Evolutionary conservation across 64 coral and sea anemone species (phyloP).

Genomic region (Trachythela sp.): DNA sequence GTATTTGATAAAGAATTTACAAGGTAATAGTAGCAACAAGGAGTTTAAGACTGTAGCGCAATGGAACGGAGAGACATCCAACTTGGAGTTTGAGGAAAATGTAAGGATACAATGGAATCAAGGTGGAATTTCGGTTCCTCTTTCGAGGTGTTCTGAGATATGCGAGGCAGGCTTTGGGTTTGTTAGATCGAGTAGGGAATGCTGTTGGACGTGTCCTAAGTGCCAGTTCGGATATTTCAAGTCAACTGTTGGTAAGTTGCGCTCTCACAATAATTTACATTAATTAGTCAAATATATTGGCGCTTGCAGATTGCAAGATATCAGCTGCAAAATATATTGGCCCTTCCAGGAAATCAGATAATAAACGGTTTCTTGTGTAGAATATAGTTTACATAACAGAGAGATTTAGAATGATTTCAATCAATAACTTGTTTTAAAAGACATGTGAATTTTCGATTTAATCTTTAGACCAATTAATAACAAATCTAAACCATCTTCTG

Average conservation of each 20-base stretch:
- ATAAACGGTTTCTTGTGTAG: too few species aligned
- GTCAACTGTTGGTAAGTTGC: not conserved
- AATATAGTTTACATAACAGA: too few species aligned
- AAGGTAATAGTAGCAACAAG: not conserved
- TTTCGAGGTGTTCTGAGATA: conserved; percentile 60
- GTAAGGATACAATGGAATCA: conserved; percentile 59
- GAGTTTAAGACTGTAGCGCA: conserved; percentile 62
- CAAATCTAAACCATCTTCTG: too few species aligned
- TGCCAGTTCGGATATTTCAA: conserved; percentile 63
- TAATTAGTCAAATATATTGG: too few species aligned
- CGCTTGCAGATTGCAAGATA: too few species aligned
- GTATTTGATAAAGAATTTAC: conserved; percentile 79
- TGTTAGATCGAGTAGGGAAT: conserved; percentile 56
- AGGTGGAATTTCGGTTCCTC: conserved; percentile 20
- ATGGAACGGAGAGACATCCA: conserved; percentile 58
- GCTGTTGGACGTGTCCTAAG: conserved; percentile 87
- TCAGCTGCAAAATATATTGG: too few species aligned
- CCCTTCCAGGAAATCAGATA: too few species aligned
- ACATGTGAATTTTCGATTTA: too few species aligned
- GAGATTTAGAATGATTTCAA: too few species aligned
- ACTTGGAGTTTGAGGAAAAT: conserved; percentile 27
- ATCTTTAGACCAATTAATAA: too few species aligned
- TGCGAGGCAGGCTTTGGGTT: conserved; percentile 64
- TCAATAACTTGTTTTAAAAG: too few species aligned
- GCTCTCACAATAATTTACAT: not conserved